Percentiles rank a stretch among this genome's conserved stretches.
phyloP scores from a whole-genome alignment of 2,888 invertebrate genomes.

The Neoascia interrupta region DNA sequence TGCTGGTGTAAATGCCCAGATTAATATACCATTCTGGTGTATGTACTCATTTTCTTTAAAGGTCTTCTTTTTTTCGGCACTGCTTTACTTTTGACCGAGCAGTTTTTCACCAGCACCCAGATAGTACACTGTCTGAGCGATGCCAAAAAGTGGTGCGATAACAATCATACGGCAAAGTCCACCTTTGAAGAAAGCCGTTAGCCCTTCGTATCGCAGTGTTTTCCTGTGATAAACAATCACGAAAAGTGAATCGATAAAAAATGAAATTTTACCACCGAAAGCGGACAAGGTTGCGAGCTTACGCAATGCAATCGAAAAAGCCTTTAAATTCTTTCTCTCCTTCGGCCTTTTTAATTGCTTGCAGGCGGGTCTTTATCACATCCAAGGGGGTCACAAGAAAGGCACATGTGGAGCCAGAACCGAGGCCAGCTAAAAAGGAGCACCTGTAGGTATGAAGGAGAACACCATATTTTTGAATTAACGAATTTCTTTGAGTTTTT shows the following conservation, averaged over 20 bases:
- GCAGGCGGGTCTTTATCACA: constrained; percentile 98
- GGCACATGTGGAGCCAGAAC: constrained; percentile 94
- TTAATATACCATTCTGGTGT: too few relatives aligned
- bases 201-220: constrained; percentile 93
- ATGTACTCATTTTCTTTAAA: too few relatives aligned
- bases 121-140: constrained; percentile 98
- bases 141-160: constrained; percentile 98
- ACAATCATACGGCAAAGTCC: constrained; percentile 98
- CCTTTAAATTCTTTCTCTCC: constrained; percentile 93
- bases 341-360: constrained; percentile 92
- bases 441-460: constrained; percentile 84
- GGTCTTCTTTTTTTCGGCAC: background rate
- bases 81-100: constrained; percentile 23
- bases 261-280: too few relatives aligned
- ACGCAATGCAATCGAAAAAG: constrained; percentile 93
- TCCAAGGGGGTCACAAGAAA: constrained; percentile 96
- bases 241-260: too few relatives aligned
- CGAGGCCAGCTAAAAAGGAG: constrained; percentile 94
- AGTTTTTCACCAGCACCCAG: constrained; percentile 93
- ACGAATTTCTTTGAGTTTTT: too few relatives aligned
- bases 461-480: background rate
- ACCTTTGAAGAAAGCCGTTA: constrained; percentile 97
- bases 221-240: too few relatives aligned
- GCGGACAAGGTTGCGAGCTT: too few relatives aligned
- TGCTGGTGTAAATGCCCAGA: too few relatives aligned